Base-by-base conservation (phyloP, 37 sponge, comb jelly and placozoan genomes). In the Axinella damicornis region DNA sequence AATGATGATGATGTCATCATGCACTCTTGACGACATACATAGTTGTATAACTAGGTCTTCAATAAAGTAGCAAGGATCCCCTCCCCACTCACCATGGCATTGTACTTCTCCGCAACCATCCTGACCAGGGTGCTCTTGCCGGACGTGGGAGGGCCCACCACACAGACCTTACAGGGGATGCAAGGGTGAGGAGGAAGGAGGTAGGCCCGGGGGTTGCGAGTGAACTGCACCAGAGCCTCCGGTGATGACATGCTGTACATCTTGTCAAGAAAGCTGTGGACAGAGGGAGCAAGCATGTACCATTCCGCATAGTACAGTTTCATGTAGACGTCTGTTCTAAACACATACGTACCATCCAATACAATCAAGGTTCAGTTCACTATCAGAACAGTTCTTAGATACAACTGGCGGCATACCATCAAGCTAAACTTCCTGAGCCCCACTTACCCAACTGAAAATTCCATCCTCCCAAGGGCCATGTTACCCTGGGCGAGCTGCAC, bases 221-320 rank as follows among this genome's bases (percentile, higher is more conserved):
- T 61, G 79, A 98, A 98, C 73, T 85, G 59, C 37, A 82, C 40
- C 52, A 98, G 61, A 24, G 98, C 89, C 66, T 88, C 91, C 39
- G 82, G 79, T 17, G 97, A 97, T 60, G 99, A 97, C 84, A 98
- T 41, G 59, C 95, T 78, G 84, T 95, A 98, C 80, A 98, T 71
- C 81, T 98, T 96, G 64, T 93, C 99, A 76, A 97, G 63, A 82
- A 97, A 96, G 22, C 95, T 95, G 60, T 12, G 77, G 0, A 52
- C 76, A 53, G 28, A 11, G 38, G 36, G 67, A 54, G 46, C 46
- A 46, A 46, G 9, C 46, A 46, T 12, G 46, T 9, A 46, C 46
- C 46, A 46, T 9, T 46, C 4, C 6, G 4, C 46, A 46, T 9
- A 46, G 9, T 46, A 46, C 6, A 46, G 9, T 9, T 12, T 4